Conservation (phyloP, 2,113 vertebrate genomes). For the Gymnorhina tibicen region DNA sequence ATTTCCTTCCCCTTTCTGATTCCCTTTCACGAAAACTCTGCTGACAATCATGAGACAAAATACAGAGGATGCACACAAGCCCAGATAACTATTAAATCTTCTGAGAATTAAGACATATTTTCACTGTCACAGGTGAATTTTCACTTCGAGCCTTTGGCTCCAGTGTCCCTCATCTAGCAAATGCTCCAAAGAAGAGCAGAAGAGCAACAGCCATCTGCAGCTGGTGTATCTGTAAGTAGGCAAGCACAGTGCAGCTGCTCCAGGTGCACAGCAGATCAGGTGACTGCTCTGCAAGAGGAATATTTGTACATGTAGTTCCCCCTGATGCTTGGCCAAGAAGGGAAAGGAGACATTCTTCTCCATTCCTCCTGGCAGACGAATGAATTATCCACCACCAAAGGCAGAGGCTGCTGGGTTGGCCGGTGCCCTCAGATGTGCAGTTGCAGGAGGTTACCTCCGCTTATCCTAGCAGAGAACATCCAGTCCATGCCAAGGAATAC, state of each 20-base stretch:
- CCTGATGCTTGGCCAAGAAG: background rate
- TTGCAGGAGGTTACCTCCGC: background rate
- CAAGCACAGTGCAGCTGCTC: background rate
- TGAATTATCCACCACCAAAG: fast-evolving
- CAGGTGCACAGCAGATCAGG: background rate
- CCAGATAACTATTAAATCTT: background rate
- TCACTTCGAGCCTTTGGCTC: background rate
- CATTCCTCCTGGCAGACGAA: background rate
- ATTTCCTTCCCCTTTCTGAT: background rate
- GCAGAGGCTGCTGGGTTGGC: background rate
- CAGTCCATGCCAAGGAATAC: background rate
- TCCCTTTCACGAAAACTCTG: background rate
- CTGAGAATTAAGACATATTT: background rate
- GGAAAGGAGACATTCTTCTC: background rate
- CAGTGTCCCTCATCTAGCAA: background rate
- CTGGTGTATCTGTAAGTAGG: background rate
- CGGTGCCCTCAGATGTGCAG: background rate
- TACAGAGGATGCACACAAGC: background rate
- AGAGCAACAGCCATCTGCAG: background rate
- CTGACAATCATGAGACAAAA: background rate
- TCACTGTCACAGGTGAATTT: background rate
- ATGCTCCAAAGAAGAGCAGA: background rate
- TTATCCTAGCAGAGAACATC: background rate
- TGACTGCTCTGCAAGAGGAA: background rate
- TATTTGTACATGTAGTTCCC: background rate